Base-by-base conservation (phyloP, 2,797 vertebrate genomes). In the Lerista edwardsae region DNA sequence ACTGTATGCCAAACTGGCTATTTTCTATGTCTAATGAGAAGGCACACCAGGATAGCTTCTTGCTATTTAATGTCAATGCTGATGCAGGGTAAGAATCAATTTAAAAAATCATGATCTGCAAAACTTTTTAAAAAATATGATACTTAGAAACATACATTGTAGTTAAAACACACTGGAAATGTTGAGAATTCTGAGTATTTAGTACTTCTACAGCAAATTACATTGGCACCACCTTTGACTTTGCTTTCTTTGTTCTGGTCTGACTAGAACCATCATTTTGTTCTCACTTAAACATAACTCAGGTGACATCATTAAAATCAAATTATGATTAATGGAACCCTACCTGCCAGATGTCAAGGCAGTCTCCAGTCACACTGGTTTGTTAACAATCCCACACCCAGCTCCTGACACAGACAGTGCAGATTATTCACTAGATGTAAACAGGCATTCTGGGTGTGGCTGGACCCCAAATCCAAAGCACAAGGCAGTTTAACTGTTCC, bases 281-380 rank as follows among this genome's bases (percentile, higher is more conserved):
- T 67, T 27, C 3, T 69, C 27, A 25, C 64, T 62, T 73, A 51
- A 74, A 64, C 19, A 47, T 25, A 82, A 64, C 64, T 71, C 62
- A 75, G 36, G 41, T 19, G 27, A 27, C 21, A 41, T 41, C 41
- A 39, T 11, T 62, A 19, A 76, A 86, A 81, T 76, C 17, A 86
- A 69, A 62, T 62, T 69, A 80, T 69, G 62, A 51, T n/a, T 68
- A 71, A 80, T 75, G 12, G n/a, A 86, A n/a, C 84, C 41, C 69
- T 86, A 75, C 82, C 87, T 88, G 80, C 82, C 76, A 85, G 86
- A 90, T 73, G 47, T 67, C 82, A 61, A 84, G 73, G 34, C 83
- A 89, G 73, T 67, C 85, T 90, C 82, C 86, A 91, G 92, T 86
- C 76, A 93, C 51, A 67, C 79, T 86, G 34, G 87, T 88, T 69